Conservation (phyloP, 1,140 invertebrate species). For the Drosophila melanica region DNA sequence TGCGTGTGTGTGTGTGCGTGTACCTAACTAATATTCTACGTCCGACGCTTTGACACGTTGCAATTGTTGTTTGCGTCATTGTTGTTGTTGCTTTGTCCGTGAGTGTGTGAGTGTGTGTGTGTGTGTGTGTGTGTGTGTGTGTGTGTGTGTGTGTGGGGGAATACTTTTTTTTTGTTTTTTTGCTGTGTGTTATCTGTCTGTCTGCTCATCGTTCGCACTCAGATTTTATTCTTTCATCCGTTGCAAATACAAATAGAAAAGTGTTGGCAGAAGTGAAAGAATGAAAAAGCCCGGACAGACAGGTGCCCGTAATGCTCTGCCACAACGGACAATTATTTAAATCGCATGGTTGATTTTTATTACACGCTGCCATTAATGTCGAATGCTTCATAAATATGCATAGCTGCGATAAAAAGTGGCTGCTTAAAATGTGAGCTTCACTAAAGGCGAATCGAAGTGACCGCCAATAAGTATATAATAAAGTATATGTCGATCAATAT, state of each 20-base stretch:
- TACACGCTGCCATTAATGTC: background rate
- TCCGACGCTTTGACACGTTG: constrained; percentile 64
- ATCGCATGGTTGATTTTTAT: background rate
- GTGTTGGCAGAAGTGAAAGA: background rate
- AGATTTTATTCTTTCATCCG: constrained; percentile 23
- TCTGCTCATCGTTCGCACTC: constrained; percentile 46
- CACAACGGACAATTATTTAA: constrained; percentile 6
- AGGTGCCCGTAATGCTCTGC: background rate
- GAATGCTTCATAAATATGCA: background rate
- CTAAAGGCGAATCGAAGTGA: background rate
- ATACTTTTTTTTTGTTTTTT: constrained; percentile 25
- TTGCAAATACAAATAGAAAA: constrained; percentile 25
- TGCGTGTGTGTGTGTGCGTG: constrained; percentile 24
- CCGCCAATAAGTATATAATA: background rate
- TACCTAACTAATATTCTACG: constrained; percentile 67
- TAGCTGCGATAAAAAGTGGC: background rate
- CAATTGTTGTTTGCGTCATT: constrained; percentile 56
- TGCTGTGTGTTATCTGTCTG: constrained; percentile 25
- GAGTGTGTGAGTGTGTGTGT: background rate
- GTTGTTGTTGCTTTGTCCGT: constrained; percentile 1
- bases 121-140: background rate
- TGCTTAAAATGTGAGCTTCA: no score
- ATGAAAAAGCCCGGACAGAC: background rate
- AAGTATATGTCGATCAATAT: no score
- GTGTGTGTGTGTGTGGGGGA: background rate